Conservation (phyloP, 35 echinoderm and acorn worm species). For the Strongylocentrotus purpuratus region DNA sequence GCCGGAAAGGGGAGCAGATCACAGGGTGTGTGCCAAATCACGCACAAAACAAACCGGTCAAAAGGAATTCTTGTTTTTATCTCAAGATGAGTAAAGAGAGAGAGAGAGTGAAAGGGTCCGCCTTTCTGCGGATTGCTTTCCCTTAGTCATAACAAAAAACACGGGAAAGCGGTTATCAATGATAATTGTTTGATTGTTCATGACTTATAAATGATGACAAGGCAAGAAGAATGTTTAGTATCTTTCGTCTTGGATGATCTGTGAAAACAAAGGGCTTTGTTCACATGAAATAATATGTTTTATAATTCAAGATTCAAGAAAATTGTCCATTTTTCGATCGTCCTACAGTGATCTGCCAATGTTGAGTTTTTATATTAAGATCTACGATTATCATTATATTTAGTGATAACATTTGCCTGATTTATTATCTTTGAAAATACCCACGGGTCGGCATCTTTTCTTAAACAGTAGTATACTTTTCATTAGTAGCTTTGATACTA, state of each 20-base stretch:
- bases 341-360: no score
- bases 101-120: background rate
- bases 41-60: background rate
- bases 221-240: background rate
- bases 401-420: no score
- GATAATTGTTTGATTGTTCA: background rate
- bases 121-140: background rate
- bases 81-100: background rate
- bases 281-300: no score
- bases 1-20: background rate
- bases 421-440: no score
- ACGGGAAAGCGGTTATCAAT: background rate
- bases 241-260: background rate
- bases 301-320: no score
- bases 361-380: no score
- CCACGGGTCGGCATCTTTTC: no score
- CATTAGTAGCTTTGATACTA: no score
- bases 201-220: background rate
- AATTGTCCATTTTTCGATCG: no score
- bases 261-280: background rate
- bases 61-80: background rate
- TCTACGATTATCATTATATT: no score
- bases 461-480: no score
- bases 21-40: slow-evolving; percentile 8
- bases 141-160: background rate